Percentiles rank a stretch among this genome's conserved stretches.
phyloP scores from a whole-genome alignment of 2,797 vertebrate genomes.

The Antennarius maculatus region DNA sequence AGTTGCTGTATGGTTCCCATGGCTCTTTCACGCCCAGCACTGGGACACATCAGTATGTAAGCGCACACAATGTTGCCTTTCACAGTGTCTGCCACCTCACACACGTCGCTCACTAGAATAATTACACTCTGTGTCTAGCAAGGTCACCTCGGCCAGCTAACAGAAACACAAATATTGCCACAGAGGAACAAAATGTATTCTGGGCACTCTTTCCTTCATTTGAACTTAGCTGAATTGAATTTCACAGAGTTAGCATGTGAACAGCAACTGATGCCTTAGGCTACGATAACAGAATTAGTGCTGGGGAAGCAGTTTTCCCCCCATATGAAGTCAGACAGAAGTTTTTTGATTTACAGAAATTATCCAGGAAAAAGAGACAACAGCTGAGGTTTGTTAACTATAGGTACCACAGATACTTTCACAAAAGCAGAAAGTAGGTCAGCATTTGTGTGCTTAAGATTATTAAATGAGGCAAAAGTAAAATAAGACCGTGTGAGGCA shows the following conservation, averaged over 20 bases:
- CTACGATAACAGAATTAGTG: constrained; percentile 82
- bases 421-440: constrained; percentile 70
- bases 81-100: constrained; percentile 75
- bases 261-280: constrained; percentile 73
- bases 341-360: constrained; percentile 71
- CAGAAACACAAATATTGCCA: constrained; percentile 86
- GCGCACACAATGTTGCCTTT: constrained; percentile 83
- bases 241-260: constrained; percentile 80
- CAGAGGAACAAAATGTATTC: constrained; percentile 84
- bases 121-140: constrained; percentile 79
- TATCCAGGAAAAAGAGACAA: constrained; percentile 64
- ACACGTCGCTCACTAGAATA: constrained; percentile 76
- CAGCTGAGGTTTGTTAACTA: constrained; percentile 52
- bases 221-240: constrained; percentile 80
- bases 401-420: constrained; percentile 56
- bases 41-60: constrained; percentile 76
- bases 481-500: constrained; percentile 51
- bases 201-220: constrained; percentile 71
- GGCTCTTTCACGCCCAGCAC: constrained; percentile 51
- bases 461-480: constrained; percentile 64
- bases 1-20: constrained; percentile 55
- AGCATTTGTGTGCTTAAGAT: constrained; percentile 59
- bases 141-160: constrained; percentile 80
- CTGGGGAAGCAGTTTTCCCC: constrained; percentile 73
- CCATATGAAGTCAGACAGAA: constrained; percentile 71